Evolutionary conservation across 2,113 vertebrate genomes (phyloP), one percentile per base, ranked within the genome.

Genomic region (Pogonocichla stellata): DNA sequence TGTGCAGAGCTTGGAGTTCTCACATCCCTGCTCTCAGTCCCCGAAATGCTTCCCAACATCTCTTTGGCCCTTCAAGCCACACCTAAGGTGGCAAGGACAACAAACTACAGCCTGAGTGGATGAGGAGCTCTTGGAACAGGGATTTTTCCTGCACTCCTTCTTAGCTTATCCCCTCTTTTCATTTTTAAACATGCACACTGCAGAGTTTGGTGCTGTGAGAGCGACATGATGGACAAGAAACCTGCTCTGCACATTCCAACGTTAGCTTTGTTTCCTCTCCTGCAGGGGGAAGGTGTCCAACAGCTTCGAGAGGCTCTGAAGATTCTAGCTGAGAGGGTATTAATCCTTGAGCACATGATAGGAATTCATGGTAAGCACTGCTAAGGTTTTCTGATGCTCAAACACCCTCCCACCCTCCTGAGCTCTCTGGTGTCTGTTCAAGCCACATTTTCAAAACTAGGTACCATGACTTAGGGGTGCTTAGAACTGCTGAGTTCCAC

Each of bases 311-410:
- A 99, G 92, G 99, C 99, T n/a, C 97, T 99, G 97, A 99, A 99
- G 98, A 99, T 99, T 97, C 98, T 99, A 96, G 99, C 99, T 0
- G 99, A 99, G 98, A 96, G 99, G 40, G 99, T 99, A 45, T 98
- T 99, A 88, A 99, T 99, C 96, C 98, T 99, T 97, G 99, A 99
- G 92, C 99, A 99, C 97, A 99, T 99, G 99, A 99, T 99, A 17
- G 99, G 99, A 72, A 96, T 99, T 96, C 99, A 99, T 1, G 99
- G 99, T 99, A 96, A 98, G 98, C 33, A 12, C 29, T 1, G 9
- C 50, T 48, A 2, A 47, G 10, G 10, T 48, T 33, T 83, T 48
- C 33, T 16, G 34, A 4, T 75, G 77, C 9, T 48, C 45, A 23
- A 65, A 85, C 40, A 19, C 5, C 61, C 38, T 77, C 72, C 67